Evolutionary conservation across 2,888 invertebrate genomes (phyloP).

Genomic region (Isotomurus palustris): DNA sequence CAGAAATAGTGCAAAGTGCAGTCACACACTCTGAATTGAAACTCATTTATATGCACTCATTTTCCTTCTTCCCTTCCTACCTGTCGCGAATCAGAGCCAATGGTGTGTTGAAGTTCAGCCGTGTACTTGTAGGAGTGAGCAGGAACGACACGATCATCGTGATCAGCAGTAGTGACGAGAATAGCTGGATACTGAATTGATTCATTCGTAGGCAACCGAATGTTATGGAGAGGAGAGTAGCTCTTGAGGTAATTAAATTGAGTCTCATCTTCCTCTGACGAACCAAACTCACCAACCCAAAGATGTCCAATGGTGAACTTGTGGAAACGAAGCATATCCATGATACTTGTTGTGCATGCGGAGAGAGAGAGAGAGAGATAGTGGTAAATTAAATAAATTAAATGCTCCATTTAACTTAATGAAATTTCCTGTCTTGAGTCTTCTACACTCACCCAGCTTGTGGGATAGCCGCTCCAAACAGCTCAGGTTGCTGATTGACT

Average conservation of each 20-base stretch:
- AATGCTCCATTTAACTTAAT: too few relatives aligned
- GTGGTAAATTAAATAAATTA: too few relatives aligned
- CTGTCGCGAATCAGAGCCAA: conserved; percentile 51
- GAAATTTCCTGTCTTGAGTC: too few relatives aligned
- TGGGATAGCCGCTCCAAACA: conserved; percentile 86
- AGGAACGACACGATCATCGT: conserved; percentile 60
- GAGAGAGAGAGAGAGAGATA: too few relatives aligned
- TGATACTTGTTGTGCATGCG: conserved; percentile 16
- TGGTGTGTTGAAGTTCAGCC: conserved; percentile 76
- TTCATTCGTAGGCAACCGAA: conserved; percentile 18
- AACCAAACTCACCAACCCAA: conserved; percentile 30
- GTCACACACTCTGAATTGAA: too few relatives aligned
- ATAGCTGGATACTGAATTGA: conserved; percentile 26
- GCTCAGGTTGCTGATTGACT: conserved; percentile 87
- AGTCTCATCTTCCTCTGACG: conserved; percentile 10
- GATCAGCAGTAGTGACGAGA: conserved; percentile 22
- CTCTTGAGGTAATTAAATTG: conserved; percentile 20
- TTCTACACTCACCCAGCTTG: conserved; percentile 84
- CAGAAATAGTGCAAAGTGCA: too few relatives aligned
- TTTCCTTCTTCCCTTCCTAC: too few relatives aligned
- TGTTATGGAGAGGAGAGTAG: conserved; percentile 35
- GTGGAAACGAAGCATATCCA: conserved; percentile 31
- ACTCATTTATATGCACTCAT: too few relatives aligned
- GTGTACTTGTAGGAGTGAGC: conserved; percentile 92
- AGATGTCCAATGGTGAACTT: conserved; percentile 29